Evolutionary conservation across 2,888 invertebrate genomes (phyloP).

Genomic region (Rhingia rostrata): DNA sequence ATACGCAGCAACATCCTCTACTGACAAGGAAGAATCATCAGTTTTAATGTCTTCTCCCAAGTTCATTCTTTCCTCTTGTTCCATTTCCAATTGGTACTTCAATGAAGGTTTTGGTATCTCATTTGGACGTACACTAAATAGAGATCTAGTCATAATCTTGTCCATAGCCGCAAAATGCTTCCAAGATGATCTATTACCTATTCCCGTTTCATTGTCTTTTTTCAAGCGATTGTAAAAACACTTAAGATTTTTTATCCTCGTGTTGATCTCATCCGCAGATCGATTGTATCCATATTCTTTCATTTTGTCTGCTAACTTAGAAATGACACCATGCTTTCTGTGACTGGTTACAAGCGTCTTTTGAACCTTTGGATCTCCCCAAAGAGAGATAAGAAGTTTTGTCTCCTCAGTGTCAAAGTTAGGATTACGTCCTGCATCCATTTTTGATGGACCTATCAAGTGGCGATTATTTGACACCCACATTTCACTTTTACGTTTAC

Average conservation of each 20-base stretch:
- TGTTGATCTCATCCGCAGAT: constrained; percentile 86
- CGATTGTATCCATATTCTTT: constrained; percentile 85
- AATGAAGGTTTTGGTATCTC: constrained; percentile 82
- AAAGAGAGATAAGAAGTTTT: constrained; percentile 85
- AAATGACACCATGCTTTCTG: constrained; percentile 85
- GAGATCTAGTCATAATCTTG: constrained; percentile 84
- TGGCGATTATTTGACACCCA: constrained; percentile 60
- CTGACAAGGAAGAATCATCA: not conserved
- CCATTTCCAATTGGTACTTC: constrained; percentile 80
- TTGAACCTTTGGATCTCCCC: constrained; percentile 86
- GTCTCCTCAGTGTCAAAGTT: constrained; percentile 86
- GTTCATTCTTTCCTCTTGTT: constrained; percentile 72
- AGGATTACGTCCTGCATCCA: constrained; percentile 83
- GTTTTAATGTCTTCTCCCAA: not conserved
- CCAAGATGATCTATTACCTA: constrained; percentile 83
- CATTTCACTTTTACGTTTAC: constrained; percentile 38
- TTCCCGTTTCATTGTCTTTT: constrained; percentile 84
- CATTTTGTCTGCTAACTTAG: constrained; percentile 85
- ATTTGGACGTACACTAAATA: constrained; percentile 82
- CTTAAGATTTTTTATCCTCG: constrained; percentile 85
- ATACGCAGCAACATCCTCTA: constrained; percentile 33
- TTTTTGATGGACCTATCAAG: constrained; percentile 27
- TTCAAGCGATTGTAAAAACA: constrained; percentile 86
- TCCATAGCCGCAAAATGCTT: constrained; percentile 86
- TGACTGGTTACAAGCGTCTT: constrained; percentile 85